Conservation (phyloP, 2,797 vertebrate genomes). For the Pantherophis alleghaniensis region DNA sequence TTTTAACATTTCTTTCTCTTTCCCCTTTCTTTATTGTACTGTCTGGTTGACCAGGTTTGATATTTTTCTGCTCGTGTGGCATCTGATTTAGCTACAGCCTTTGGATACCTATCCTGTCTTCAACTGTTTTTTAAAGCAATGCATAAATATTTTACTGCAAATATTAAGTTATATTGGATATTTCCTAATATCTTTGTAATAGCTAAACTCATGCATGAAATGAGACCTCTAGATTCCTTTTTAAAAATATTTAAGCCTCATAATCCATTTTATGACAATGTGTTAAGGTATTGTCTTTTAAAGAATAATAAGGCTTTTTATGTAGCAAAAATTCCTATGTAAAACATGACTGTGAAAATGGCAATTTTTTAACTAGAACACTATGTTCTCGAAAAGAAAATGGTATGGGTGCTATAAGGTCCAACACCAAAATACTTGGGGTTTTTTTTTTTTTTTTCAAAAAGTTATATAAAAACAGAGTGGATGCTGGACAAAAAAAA, state of each 20-base stretch:
- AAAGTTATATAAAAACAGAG: not conserved
- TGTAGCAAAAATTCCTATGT: constrained; percentile 48
- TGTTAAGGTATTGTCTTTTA: constrained; percentile 56
- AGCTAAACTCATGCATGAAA: constrained; percentile 63
- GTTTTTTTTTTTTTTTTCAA: not conserved
- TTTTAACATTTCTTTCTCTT: not conserved
- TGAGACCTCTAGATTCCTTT: constrained; percentile 59
- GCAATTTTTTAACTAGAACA: not conserved
- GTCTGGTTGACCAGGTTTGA: not conserved
- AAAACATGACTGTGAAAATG: constrained; percentile 41
- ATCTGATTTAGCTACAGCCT: constrained; percentile 8
- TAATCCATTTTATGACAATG: constrained; percentile 56
- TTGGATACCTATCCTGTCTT: not conserved
- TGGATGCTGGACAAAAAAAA: not conserved
- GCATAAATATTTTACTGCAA: constrained; percentile 57
- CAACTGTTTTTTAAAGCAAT: not conserved
- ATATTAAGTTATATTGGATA: constrained; percentile 62
- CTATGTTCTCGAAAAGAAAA: not conserved
- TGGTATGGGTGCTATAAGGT: not conserved
- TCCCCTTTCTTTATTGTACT: not conserved
- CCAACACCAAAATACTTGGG: not conserved
- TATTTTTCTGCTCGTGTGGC: not conserved
- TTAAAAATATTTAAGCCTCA: constrained; percentile 56
- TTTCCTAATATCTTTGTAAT: constrained; percentile 61
- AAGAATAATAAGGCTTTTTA: constrained; percentile 41